phyloP scores from a whole-genome alignment of 2,113 vertebrate species.

The Saguinus midas region DNA sequence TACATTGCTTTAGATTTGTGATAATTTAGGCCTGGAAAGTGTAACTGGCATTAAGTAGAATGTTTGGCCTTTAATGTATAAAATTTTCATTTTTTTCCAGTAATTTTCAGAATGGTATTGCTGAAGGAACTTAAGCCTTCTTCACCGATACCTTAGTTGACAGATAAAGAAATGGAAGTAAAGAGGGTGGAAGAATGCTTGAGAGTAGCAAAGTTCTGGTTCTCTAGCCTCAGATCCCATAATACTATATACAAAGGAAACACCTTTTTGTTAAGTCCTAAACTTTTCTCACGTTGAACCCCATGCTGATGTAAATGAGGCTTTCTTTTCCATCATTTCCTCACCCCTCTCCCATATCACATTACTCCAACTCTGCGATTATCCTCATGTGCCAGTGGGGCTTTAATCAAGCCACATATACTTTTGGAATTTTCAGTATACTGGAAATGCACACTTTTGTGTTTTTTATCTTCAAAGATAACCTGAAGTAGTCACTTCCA shows the following conservation, averaged over 20 bases:
- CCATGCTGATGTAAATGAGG: not conserved
- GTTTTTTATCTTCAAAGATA: not conserved
- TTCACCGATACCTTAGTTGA: not conserved
- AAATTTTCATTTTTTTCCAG: not conserved
- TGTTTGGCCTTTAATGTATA: constrained; percentile 24
- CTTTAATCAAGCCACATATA: not conserved
- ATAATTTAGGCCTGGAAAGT: constrained; percentile 23
- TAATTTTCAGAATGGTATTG: constrained; percentile 20
- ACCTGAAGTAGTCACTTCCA: not conserved
- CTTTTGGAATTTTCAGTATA: not conserved
- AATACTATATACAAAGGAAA: not conserved
- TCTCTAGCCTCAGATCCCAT: not conserved
- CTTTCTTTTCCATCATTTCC: not conserved
- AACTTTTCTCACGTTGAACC: not conserved
- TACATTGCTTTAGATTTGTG: not conserved
- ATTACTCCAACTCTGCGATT: not conserved
- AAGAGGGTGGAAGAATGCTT: not conserved
- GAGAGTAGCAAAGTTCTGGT: not conserved
- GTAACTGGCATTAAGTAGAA: not conserved
- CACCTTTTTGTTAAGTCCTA: not conserved
- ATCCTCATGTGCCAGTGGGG: not conserved
- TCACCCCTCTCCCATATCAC: not conserved
- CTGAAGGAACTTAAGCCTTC: not conserved
- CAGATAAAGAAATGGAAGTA: not conserved
- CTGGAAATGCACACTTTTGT: not conserved